Evolutionary conservation across 1,140 invertebrate species (phyloP).

Genomic region (Matsumurasca onukii): DNA sequence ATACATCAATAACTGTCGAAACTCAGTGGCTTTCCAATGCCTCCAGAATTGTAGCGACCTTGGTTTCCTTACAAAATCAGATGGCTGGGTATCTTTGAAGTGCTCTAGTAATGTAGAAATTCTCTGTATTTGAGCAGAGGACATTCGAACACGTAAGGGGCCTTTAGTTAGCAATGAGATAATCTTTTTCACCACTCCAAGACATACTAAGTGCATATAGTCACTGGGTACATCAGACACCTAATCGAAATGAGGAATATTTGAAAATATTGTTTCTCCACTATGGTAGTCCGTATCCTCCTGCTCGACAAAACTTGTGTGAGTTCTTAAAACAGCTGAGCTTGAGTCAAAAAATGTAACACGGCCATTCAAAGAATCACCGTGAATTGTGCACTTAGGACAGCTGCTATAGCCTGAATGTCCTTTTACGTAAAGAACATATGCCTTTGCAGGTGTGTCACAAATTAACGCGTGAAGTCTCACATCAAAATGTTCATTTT

Average conservation of each 20-base stretch:
- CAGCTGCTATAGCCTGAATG: conserved; percentile 25
- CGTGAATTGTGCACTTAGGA: conserved; percentile 21
- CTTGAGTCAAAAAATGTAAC: conserved; percentile 20
- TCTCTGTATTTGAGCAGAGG: conserved; percentile 8
- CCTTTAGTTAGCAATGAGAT: conserved; percentile 17
- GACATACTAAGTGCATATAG: conserved; percentile 24
- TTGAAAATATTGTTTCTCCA: conserved; percentile 17
- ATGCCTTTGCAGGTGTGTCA: background rate
- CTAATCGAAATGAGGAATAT: conserved; percentile 24
- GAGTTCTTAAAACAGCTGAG: conserved; percentile 16
- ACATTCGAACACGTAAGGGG: conserved; percentile 19
- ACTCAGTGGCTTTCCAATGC: conserved; percentile 30
- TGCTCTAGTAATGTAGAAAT: conserved; percentile 16
- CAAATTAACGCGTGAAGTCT: background rate
- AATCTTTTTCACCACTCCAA: conserved; percentile 25
- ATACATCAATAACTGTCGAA: conserved; percentile 31
- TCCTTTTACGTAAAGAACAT: conserved; percentile 7
- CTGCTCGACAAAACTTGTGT: conserved; percentile 16
- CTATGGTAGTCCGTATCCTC: conserved; percentile 17
- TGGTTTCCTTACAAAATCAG: conserved; percentile 27
- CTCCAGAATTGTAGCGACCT: conserved; percentile 3
- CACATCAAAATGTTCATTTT: background rate
- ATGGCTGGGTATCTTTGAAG: conserved; percentile 1
- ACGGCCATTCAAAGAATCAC: conserved; percentile 20
- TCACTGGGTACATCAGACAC: conserved; percentile 26